phyloP scores from a whole-genome alignment of 2,888 invertebrate species.

The Cantharis lateralis region DNA sequence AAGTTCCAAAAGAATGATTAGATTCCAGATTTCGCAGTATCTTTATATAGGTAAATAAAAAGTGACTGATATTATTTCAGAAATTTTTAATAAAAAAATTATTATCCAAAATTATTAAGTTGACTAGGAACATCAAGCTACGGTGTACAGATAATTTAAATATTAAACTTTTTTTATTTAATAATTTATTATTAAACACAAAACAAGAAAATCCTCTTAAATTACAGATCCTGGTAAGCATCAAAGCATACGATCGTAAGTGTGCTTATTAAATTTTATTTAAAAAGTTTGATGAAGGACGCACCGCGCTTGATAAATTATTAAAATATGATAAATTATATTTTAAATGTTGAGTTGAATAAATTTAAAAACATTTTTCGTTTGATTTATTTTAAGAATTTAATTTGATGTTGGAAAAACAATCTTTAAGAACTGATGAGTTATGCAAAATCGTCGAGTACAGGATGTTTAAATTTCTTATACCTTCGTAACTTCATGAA shows the following conservation, averaged over 20 bases:
- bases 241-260: background rate
- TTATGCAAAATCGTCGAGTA: background rate
- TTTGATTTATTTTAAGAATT: background rate
- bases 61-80: background rate
- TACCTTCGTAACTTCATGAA: background rate
- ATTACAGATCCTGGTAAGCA: background rate
- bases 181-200: no score
- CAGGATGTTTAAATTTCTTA: background rate
- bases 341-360: background rate
- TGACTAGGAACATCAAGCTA: background rate
- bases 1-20: background rate
- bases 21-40: background rate
- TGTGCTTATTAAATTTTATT: background rate
- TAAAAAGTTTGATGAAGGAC: background rate
- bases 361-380: background rate
- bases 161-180: no score
- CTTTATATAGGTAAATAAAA: background rate
- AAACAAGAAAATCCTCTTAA: background rate
- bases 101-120: background rate
- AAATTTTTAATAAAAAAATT: background rate
- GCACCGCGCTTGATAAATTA: background rate
- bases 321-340: background rate
- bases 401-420: background rate
- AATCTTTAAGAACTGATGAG: background rate
- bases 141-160: no score